phyloP scores from a whole-genome alignment of 2,888 invertebrate species.

The Sphaeridia pumilis region DNA sequence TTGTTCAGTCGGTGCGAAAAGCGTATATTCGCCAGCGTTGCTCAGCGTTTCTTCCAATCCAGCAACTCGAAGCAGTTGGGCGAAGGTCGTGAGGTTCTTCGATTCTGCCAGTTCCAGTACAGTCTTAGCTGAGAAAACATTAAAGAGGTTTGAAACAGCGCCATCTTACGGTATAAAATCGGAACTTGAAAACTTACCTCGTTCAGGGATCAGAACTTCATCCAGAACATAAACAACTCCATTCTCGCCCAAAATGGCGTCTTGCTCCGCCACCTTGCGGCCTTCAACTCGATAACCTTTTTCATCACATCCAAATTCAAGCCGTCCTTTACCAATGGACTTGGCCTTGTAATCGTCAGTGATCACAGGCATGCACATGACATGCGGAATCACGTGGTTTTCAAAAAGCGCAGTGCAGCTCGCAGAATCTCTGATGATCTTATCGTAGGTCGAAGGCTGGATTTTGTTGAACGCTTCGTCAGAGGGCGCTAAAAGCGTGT shows the following conservation, averaged over 20 bases:
- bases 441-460: constrained; percentile 40
- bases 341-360: constrained; percentile 41
- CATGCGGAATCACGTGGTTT: constrained; percentile 43
- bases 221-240: constrained; percentile 44
- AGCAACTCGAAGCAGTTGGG: constrained; percentile 40
- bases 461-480: constrained; percentile 44
- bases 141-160: not conserved
- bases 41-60: constrained; percentile 42
- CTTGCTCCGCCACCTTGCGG: constrained; percentile 38
- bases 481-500: constrained; percentile 43
- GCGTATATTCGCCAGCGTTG: constrained; percentile 41
- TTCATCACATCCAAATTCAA: constrained; percentile 42
- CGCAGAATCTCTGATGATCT: constrained; percentile 41
- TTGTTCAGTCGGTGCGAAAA: constrained; percentile 44
- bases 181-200: constrained; percentile 38
- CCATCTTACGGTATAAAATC: not conserved
- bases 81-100: constrained; percentile 40
- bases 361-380: constrained; percentile 43
- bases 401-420: constrained; percentile 42
- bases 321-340: constrained; percentile 39
- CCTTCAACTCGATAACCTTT: constrained; percentile 41
- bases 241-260: constrained; percentile 41
- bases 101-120: constrained; percentile 41
- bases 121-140: constrained; percentile 39
- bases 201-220: constrained; percentile 42